Evolutionary conservation across 2,888 invertebrate species (phyloP), one percentile per base, ranked within the genome.

Genomic region (Arrhopalites spinosus): DNA sequence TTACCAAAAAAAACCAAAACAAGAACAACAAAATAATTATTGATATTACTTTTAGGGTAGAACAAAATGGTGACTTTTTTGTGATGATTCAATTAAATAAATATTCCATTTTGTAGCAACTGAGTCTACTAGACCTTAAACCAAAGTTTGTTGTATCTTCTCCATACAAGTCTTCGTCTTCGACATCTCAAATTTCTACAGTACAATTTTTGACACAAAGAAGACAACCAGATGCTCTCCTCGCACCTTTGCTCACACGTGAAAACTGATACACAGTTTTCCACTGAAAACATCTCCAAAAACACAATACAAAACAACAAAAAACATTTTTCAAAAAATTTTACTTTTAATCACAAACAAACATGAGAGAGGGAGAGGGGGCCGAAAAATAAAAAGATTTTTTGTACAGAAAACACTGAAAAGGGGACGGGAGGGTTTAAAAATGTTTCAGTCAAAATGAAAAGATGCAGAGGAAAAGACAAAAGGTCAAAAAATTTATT

Each of bases 51-150:
- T 3, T 8, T 20, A 17, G 15, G 3, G 17, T 8, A 8, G 3
- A 20, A 53, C 53, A 20, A 53, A 17, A 63, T 27, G 63, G 30
- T 63, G 63, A 63, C 63, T 29, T 30, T 63, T 27, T 63, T 27
- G 30, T 63, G 63, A 63, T 47, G 27, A 68, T 68, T 59, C 47
- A 20, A 45, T 36, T 72, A 72, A 36, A 11, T 72, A 61, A n/a
- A 8, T 73, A 47, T 64, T 64, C 43, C 30, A 68, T 68, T 27
- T 70, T 61, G 63, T 66, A 73, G 73, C 73, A 50, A 63, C 63
- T 64, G 64, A 73, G 73, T 73, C 73, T 73, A 20, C 73, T 73
- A 73, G 73, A 73, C 64, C 73, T 73, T 64, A 73, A 64, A 50
- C 63, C 64, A 73, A 64, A 73, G 64, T 73, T 73, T 73, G 73